Percentiles rank a stretch among this genome's conserved stretches.
phyloP scores from a whole-genome alignment of 2,113 vertebrate genomes.

The Mustelus asterias region DNA sequence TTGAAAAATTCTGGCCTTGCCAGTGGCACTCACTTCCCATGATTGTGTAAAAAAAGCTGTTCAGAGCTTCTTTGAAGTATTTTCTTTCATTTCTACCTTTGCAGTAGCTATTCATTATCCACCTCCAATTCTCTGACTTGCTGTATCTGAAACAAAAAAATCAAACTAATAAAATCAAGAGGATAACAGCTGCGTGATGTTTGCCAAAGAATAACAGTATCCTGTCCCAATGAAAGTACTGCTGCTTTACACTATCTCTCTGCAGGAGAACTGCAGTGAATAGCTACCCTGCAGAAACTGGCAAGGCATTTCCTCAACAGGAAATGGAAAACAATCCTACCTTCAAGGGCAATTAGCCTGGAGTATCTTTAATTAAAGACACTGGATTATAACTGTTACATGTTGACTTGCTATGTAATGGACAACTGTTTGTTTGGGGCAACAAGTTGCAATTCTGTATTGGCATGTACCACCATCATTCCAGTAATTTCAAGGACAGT shows the following conservation, averaged over 20 bases:
- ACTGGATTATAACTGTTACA: neutral
- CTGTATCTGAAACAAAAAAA: neutral
- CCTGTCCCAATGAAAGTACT: neutral
- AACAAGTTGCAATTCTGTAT: neutral
- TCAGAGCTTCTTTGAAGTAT: neutral
- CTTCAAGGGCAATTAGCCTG: neutral
- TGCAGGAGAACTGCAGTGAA: neutral
- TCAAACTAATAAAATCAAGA: neutral
- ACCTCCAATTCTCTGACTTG: neutral
- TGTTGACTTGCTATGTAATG: neutral
- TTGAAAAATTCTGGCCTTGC: too few relatives aligned
- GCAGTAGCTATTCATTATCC: neutral
- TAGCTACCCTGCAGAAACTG: neutral
- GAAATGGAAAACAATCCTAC: neutral
- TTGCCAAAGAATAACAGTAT: neutral
- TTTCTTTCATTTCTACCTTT: neutral
- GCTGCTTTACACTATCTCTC: neutral
- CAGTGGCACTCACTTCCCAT: too few relatives aligned
- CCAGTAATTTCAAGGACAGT: neutral
- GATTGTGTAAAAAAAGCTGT: neutral
- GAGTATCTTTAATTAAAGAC: neutral
- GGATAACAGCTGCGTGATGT: neutral
- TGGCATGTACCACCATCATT: neutral
- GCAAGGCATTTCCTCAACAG: neutral
- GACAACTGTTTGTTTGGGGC: neutral